Percentiles rank a stretch among this genome's conserved stretches.
phyloP scores from a whole-genome alignment of 2,888 invertebrate species.

The Hyposoter dolosus region DNA sequence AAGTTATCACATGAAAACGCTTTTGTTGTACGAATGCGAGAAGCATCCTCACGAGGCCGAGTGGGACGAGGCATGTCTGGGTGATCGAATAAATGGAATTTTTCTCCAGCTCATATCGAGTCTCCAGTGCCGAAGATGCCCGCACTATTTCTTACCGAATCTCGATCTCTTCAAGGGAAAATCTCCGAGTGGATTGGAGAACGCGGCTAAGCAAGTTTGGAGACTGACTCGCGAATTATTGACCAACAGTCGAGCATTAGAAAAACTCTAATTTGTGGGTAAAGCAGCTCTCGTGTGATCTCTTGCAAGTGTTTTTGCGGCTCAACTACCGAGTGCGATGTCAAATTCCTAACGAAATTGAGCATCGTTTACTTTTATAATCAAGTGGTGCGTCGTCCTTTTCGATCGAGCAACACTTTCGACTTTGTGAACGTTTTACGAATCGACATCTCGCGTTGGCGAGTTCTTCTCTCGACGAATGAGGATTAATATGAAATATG shows the following conservation, averaged over 20 bases:
- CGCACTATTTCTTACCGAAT: conserved; percentile 97
- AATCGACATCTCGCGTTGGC: neutral
- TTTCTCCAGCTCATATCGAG: conserved; percentile 98
- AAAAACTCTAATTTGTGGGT: conserved; percentile 90
- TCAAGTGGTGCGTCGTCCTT: neutral
- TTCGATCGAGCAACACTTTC: neutral
- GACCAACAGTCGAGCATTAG: conserved; percentile 95
- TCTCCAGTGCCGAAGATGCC: conserved; percentile 96
- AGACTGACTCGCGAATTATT: conserved; percentile 95
- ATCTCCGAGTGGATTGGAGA: conserved; percentile 94
- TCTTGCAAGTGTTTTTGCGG: neutral
- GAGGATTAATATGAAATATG: conserved; percentile 61
- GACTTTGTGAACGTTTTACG: conserved; percentile 30
- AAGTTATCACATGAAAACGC: conserved; percentile 95
- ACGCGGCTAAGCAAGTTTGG: conserved; percentile 97
- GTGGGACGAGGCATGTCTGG: conserved; percentile 96
- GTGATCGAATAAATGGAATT: conserved; percentile 96
- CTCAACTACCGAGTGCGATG: neutral
- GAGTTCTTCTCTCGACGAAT: conserved; percentile 22
- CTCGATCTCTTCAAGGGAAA: conserved; percentile 97
- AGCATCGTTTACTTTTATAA: neutral
- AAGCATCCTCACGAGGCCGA: conserved; percentile 97
- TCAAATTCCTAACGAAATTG: neutral
- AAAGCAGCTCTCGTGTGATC: neutral
- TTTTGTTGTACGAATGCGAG: conserved; percentile 97